Evolutionary conservation across 2,888 invertebrate genomes (phyloP).

Genomic region (Mesoligia furuncula): DNA sequence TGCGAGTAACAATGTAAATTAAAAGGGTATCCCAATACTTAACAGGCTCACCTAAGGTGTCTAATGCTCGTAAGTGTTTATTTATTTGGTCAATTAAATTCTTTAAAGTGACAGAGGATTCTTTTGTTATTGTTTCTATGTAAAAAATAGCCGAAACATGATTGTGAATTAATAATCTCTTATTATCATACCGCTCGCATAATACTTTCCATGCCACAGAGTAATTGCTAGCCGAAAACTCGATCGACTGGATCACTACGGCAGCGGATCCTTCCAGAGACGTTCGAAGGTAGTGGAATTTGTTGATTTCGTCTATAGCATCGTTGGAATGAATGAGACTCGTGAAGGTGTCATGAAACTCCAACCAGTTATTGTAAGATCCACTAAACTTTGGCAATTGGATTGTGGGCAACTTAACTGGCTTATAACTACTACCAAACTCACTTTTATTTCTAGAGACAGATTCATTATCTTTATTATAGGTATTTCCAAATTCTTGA

Average conservation of each 20-base stretch:
- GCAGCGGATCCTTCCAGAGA: slow-evolving; percentile 11
- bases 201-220: neutral
- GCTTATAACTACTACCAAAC: neutral
- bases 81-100: slow-evolving; percentile 1
- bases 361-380: slow-evolving; percentile 9
- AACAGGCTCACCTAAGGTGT: neutral
- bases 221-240: neutral
- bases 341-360: slow-evolving; percentile 9
- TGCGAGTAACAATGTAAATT: neutral
- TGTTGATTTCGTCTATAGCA: slow-evolving; percentile 6
- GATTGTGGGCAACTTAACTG: neutral
- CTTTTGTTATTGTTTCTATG: neutral
- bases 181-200: slow-evolving; percentile 1
- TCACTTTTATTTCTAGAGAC: neutral
- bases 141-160: slow-evolving; percentile 3
- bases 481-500: neutral
- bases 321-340: slow-evolving; percentile 11
- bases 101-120: slow-evolving; percentile 1
- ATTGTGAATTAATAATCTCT: slow-evolving; percentile 3
- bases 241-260: slow-evolving; percentile 1
- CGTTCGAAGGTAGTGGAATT: slow-evolving; percentile 5
- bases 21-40: slow-evolving; percentile 4
- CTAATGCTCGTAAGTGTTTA: slow-evolving; percentile 3
- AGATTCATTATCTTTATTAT: neutral
- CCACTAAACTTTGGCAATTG: neutral